phyloP scores from a whole-genome alignment of 2,113 vertebrate genomes.

The Passer montanus region DNA sequence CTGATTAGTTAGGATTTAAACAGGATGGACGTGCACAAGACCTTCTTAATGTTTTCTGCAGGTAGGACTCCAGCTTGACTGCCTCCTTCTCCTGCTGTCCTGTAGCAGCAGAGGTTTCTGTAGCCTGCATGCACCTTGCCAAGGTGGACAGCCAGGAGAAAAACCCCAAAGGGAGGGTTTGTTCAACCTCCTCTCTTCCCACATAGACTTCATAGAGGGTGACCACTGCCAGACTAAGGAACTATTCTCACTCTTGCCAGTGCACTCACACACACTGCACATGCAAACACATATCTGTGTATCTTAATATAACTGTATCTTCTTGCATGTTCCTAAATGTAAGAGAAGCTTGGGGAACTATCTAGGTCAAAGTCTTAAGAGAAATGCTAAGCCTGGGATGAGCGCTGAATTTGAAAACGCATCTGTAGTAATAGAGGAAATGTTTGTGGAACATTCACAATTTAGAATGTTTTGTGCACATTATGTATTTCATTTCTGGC shows the following conservation, averaged over 20 bases:
- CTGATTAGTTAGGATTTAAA: not conserved
- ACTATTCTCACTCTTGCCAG: not conserved
- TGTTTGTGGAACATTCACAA: not conserved
- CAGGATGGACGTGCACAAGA: accelerated
- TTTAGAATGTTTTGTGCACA: not conserved
- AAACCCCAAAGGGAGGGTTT: not conserved
- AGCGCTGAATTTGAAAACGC: not conserved
- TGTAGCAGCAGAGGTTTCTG: not conserved
- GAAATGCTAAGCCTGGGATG: not conserved
- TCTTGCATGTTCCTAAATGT: not conserved
- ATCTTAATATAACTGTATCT: not conserved
- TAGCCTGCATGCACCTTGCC: not conserved
- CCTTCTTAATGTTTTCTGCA: not conserved
- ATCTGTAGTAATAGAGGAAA: not conserved
- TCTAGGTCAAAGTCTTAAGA: not conserved
- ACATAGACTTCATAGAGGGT: not conserved
- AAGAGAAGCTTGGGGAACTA: not conserved
- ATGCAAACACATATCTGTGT: not conserved
- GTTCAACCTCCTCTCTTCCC: not conserved
- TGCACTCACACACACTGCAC: not conserved
- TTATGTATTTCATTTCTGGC: not conserved
- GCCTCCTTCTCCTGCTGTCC: not conserved
- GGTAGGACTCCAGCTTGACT: not conserved
- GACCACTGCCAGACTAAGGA: not conserved
- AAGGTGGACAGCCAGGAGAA: not conserved